Percentiles rank a stretch among this genome's conserved stretches.
These are phyloP conservation scores for Cephus pygmeus DNA, from an alignment of 2,888 invertebrate genomes.

Conservation along the genomic window DNA sequence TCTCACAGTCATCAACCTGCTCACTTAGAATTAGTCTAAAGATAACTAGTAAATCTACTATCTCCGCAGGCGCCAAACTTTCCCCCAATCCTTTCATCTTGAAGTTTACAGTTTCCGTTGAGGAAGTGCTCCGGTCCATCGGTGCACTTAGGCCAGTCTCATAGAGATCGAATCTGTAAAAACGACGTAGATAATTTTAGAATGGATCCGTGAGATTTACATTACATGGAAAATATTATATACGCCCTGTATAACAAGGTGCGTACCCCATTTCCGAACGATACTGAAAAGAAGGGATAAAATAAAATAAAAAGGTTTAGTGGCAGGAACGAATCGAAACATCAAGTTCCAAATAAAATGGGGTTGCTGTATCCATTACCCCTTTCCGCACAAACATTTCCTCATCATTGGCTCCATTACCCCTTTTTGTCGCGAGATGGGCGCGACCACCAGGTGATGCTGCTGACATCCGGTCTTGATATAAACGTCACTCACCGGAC, in stretches of 20 bases:
- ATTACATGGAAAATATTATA: neutral
- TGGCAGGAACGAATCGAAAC: neutral
- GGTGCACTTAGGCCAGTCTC: neutral
- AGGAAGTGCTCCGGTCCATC: neutral
- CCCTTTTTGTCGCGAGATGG: conserved; percentile 41
- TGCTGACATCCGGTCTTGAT: conserved; percentile 14
- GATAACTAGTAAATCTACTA: neutral
- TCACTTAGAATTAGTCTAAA: neutral
- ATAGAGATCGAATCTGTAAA: neutral
- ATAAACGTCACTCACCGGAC: conserved; percentile 1
- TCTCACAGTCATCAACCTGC: neutral
- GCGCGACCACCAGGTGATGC: conserved; percentile 49
- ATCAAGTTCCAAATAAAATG: neutral
- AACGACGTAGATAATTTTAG: neutral
- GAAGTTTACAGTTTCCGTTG: neutral
- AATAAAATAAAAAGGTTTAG: neutral
- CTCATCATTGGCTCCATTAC: conserved; percentile 19
- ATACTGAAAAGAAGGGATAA: neutral
- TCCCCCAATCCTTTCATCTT: neutral
- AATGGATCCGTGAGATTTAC: neutral
- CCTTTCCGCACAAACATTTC: neutral
- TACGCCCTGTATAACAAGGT: neutral
- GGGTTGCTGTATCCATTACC: neutral
- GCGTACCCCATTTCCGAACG: neutral
- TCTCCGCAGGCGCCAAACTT: neutral